Evolutionary conservation across 2,113 vertebrate species (phyloP).

Genomic region (Channa maculata): DNA sequence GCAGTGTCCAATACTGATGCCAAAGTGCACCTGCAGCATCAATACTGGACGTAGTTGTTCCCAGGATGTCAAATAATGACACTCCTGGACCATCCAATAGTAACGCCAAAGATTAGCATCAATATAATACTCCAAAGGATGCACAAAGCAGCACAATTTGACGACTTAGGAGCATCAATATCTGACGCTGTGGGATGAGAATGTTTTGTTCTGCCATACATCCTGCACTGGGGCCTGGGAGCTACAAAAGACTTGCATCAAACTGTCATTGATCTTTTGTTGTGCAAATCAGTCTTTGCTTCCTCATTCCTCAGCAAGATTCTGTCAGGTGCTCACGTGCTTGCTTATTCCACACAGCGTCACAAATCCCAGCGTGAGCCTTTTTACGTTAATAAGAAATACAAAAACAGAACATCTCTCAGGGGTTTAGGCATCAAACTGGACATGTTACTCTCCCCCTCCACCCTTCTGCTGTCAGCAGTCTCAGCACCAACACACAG

Average conservation of each 20-base stretch:
- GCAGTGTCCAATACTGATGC: too few species aligned
- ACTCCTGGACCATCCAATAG: too few species aligned
- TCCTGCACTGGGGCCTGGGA: background rate
- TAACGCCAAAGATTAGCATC: too few species aligned
- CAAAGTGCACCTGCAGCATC: too few species aligned
- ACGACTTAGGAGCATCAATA: too few species aligned
- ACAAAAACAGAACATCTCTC: constrained; percentile 33
- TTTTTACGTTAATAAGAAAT: constrained; percentile 32
- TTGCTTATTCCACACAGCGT: constrained; percentile 32
- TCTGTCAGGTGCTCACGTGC: background rate
- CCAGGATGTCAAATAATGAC: too few species aligned
- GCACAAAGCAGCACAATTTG: too few species aligned
- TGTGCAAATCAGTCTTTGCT: constrained; percentile 1
- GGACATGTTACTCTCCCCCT: background rate
- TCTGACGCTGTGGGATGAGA: too few species aligned
- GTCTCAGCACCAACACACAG: constrained; percentile 43
- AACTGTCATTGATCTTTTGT: constrained; percentile 24
- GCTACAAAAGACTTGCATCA: constrained; percentile 33
- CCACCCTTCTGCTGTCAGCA: constrained; percentile 16
- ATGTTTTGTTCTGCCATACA: background rate
- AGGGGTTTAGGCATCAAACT: background rate
- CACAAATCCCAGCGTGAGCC: too few species aligned
- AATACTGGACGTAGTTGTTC: too few species aligned
- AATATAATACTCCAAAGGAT: too few species aligned
- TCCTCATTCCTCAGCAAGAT: constrained; percentile 24